A percentile compares a stretch with the other conserved stretches of the same genome.
phyloP scores from a whole-genome alignment of 2,888 invertebrate genomes.

The Onthophagus sagittarius region DNA sequence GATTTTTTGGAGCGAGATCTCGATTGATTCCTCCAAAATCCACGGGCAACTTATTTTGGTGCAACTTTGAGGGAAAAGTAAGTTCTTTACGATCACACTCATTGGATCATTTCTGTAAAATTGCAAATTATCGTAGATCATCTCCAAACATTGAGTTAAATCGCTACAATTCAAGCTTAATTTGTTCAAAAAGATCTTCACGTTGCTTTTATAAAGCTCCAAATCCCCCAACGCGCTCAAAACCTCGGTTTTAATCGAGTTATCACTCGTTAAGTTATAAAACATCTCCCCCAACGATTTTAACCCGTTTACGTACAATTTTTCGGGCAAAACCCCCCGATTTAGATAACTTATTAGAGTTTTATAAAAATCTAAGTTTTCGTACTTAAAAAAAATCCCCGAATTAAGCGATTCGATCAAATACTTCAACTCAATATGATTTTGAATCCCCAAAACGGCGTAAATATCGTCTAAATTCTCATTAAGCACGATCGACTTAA shows the following conservation, averaged over 20 bases:
- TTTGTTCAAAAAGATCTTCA: not conserved
- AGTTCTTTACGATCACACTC: not conserved
- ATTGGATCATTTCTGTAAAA: not conserved
- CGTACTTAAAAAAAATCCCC: not conserved
- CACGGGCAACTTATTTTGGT: slow-evolving; percentile 2
- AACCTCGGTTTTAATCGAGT: not conserved
- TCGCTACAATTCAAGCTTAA: not conserved
- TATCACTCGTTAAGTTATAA: not conserved
- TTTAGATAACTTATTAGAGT: not conserved
- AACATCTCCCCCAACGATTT: slow-evolving; percentile 1
- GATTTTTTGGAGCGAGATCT: not conserved
- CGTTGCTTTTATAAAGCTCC: not conserved
- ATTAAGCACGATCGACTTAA: not conserved
- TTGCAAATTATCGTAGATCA: not conserved
- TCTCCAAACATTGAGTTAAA: not conserved
- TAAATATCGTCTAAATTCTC: not conserved
- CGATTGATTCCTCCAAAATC: not conserved
- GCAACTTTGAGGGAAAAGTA: slow-evolving; percentile 3
- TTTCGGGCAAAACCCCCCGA: not conserved
- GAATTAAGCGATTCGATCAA: not conserved
- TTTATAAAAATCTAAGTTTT: not conserved
- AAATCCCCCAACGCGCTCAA: not conserved
- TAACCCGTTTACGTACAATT: not conserved
- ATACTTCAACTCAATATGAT: not conserved
- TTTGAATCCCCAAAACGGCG: not conserved